phyloP scores from a whole-genome alignment of 2,797 vertebrate species.

The Cottoperca gobio region DNA sequence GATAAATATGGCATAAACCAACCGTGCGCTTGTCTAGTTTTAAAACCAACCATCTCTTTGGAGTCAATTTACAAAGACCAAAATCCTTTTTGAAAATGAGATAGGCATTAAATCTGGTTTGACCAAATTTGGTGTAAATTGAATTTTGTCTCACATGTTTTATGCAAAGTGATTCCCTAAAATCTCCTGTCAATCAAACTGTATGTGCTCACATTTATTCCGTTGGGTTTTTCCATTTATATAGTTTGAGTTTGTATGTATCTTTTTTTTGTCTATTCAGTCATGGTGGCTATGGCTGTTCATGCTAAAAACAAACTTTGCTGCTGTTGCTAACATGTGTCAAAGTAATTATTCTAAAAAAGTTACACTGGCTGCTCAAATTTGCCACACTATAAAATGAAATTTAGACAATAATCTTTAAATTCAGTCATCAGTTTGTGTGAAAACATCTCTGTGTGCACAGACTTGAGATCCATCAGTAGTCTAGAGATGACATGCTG shows the following conservation, averaged over 20 bases:
- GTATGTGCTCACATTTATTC: not conserved
- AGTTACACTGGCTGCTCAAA: not conserved
- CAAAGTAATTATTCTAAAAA: not conserved
- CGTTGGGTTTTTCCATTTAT: not conserved
- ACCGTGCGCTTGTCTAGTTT: not conserved
- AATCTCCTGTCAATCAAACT: not conserved
- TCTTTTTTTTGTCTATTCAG: not conserved
- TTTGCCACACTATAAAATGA: not conserved
- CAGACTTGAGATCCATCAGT: slow-evolving; percentile 11
- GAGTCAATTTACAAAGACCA: not conserved
- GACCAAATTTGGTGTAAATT: not conserved
- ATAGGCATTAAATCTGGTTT: not conserved
- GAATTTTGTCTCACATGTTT: not conserved
- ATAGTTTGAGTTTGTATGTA: not conserved
- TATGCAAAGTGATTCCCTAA: not conserved
- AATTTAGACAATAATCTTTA: not conserved
- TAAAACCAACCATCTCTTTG: not conserved
- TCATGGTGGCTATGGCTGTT: not conserved
- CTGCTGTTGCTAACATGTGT: not conserved
- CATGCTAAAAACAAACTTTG: not conserved
- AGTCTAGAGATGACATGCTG: not conserved
- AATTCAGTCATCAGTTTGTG: not conserved
- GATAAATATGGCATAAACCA: slow-evolving; percentile 10
- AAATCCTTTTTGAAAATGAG: not conserved
- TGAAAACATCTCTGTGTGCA: not conserved